Conservation (phyloP, 2,113 vertebrate species). For the Chaetops frenatus region DNA sequence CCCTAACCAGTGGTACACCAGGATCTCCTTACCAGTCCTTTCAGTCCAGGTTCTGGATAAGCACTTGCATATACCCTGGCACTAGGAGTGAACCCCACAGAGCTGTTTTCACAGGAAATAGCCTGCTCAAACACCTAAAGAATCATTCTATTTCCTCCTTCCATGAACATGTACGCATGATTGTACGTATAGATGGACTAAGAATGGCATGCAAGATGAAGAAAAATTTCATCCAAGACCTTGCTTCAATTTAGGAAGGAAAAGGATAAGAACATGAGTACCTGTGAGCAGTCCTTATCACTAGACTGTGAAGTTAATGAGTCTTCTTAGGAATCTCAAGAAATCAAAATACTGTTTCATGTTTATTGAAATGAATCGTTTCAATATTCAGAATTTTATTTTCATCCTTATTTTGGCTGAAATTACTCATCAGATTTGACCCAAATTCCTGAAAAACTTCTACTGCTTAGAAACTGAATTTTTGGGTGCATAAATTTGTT, state of each 20-base stretch:
- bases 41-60: neutral
- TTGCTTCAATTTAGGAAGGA: neutral
- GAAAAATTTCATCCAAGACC: neutral
- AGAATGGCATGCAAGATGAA: neutral
- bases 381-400: neutral
- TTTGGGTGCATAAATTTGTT: neutral
- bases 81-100: neutral
- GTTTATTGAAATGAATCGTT: neutral
- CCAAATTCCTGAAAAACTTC: constrained; percentile 26
- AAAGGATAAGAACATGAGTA: neutral
- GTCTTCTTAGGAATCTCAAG: neutral
- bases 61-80: neutral
- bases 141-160: neutral
- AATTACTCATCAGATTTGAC: constrained; percentile 16
- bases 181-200: accelerated
- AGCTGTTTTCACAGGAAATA: neutral
- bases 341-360: neutral
- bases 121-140: neutral
- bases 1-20: neutral
- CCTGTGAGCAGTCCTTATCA: neutral
- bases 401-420: constrained; percentile 24
- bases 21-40: neutral
- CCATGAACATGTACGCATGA: accelerated
- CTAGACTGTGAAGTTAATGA: neutral
- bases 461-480: constrained; percentile 11